Conservation (phyloP, 2,888 invertebrate species). For the Eristalis tenax region DNA sequence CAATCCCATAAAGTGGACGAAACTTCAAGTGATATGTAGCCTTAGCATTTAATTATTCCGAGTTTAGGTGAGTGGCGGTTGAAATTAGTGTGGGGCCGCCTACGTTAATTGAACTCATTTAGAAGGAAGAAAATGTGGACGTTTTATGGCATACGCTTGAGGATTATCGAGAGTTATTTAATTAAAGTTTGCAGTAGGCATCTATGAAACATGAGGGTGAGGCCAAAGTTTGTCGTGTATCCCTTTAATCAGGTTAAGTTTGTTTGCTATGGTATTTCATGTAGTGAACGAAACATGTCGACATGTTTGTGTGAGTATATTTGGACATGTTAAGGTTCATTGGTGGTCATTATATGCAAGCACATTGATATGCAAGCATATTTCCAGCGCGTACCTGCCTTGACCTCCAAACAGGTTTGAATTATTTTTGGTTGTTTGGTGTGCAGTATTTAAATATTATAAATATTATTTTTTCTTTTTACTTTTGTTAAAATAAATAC, state of each 20-base stretch:
- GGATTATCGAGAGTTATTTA: slow-evolving; percentile 29
- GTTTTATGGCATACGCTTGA: slow-evolving; percentile 22
- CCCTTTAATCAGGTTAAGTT: slow-evolving; percentile 5
- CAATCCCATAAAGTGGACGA: slow-evolving; percentile 13
- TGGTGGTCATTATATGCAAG: too few species aligned
- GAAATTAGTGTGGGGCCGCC: background rate
- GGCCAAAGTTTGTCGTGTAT: background rate
- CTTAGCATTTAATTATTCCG: slow-evolving; percentile 11
- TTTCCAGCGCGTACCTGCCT: too few species aligned
- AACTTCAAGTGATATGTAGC: slow-evolving; percentile 17
- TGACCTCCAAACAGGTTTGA: too few species aligned
- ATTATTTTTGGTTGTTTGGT: too few species aligned
- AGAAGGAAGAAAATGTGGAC: background rate
- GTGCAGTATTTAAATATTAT: too few species aligned
- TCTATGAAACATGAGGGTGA: background rate
- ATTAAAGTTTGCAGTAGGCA: slow-evolving; percentile 25
- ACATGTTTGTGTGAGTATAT: too few species aligned
- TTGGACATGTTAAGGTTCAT: too few species aligned
- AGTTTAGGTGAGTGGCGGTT: slow-evolving; percentile 1
- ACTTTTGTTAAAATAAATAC: too few species aligned
- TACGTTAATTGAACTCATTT: background rate
- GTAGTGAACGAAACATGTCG: too few species aligned
- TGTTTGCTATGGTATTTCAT: background rate
- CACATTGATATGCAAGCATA: too few species aligned
- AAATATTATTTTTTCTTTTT: too few species aligned